Evolutionary conservation across 64 coral and sea anemone genomes (phyloP), one percentile per base, ranked within the genome.

Genomic region (Dendronephthya gigantea): DNA sequence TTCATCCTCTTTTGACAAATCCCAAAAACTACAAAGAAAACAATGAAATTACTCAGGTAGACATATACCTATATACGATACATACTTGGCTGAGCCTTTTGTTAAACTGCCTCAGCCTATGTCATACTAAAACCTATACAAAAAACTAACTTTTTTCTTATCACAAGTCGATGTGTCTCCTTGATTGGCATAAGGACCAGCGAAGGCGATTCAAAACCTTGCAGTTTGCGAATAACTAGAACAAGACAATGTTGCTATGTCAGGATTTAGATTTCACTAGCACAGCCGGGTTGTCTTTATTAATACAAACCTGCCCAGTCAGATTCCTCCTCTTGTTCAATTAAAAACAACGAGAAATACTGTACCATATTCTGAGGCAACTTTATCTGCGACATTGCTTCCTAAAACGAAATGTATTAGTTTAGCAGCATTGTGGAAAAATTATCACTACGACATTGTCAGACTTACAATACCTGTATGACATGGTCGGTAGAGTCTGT

Each of bases 121-220:
- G 22, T 4, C 29, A 5, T 8, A 66, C 3, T 30, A 79, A 34
- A 79, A 9, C 9, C 34, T 79, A 2, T 39, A 9, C 32, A n/a
- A n/a, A n/a, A n/a, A n/a, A 19, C 92, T 51, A 50, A 98, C 95
- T 85, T 85, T 93, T 98, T 98, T 13, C 95, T 90, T 47, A 98
- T 83, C 68, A 92, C 95, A 68, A 98, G 88, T 82, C 95, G 83
- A 40, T 83, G 89, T 25, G 92, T 91, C 25, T 92, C 95, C 28
- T 91, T 81, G 10, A 84, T 23, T 62, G 40, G 55, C 41, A 89
- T 72, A 4, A 98, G 68, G 8, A 86, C 82, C 32, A 93, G 39
- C 55, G 91, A 91, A 17, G 95, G 95, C 68, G 91, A 85, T 74
- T 98, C 95, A 85, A 91, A 98, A 35, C 93, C 92, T 84, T 98